phyloP scores from a whole-genome alignment of 2,113 vertebrate genomes.

The Emydocephalus ijimae region DNA sequence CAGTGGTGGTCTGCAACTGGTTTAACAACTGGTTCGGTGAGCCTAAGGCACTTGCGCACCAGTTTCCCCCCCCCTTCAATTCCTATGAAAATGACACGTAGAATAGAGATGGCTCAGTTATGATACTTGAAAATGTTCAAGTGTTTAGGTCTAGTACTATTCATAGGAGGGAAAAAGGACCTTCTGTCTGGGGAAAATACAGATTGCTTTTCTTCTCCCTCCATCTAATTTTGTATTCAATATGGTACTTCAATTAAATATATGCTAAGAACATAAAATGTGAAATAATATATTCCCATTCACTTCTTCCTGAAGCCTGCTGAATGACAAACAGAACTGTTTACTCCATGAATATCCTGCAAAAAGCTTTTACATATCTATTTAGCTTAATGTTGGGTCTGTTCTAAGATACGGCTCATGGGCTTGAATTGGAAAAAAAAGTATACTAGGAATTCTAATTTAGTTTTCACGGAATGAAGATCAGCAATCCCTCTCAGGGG shows the following conservation, averaged over 20 bases:
- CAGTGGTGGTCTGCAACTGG: no score
- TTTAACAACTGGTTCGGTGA: no score
- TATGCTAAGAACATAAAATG: neutral
- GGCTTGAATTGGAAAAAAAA: conserved; percentile 26
- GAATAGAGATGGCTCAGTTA: neutral
- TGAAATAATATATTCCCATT: neutral
- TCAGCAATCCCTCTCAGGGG: neutral
- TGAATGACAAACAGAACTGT: conserved; percentile 6
- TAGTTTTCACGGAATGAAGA: neutral
- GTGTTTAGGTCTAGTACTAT: neutral
- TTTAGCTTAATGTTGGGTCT: conserved; percentile 18
- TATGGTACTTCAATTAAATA: neutral
- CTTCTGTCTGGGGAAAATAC: neutral
- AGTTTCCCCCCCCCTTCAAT: neutral
- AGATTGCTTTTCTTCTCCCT: neutral
- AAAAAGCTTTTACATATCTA: neutral
- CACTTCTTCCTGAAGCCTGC: neutral
- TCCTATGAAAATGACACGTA: neutral
- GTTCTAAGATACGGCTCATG: neutral
- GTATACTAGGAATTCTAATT: neutral
- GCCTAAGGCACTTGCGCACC: no score
- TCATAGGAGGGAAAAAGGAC: neutral
- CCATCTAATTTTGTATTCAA: neutral
- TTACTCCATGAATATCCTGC: conserved; percentile 2
- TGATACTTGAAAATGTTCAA: neutral